Evolutionary conservation across 2,797 vertebrate genomes (phyloP), one percentile per base, ranked within the genome.

Genomic region (Brachyrhaphis roseni): DNA sequence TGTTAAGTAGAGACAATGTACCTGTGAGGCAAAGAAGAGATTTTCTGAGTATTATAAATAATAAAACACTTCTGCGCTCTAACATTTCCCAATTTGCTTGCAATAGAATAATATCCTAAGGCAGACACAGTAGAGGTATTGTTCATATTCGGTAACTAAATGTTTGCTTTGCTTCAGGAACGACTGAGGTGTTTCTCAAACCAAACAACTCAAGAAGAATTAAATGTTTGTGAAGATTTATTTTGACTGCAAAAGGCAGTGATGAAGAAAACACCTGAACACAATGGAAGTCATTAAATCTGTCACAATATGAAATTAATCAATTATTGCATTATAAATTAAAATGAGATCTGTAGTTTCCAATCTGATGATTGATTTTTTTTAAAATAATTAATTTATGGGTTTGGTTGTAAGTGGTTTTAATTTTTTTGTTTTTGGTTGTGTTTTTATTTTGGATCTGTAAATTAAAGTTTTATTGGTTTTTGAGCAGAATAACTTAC

Each of bases 61-160:
- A 47, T 76, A 47, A 36, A 76, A 64, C 12, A 23, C 12, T 36
- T 47, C 31, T 64, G 31, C 26, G 75, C 57, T 47, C 43, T 23
- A 36, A 47, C 43, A 36, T 34, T 64, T 41, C 6, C 12, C 23
- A 41, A 43, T 43, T 70, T 70, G 23, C 43, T 70, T 70, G 66
- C 66, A 13, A 43, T 70, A 70, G 66, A 70, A 70, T 68, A 68
- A 68, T 70, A 70, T n/a, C 66, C 66, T 43, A n/a, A 43, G 23
- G 66, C 39, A 70, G 66, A 23, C 23, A 3, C 23, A 41, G 43
- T 2, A 26, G 36, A 68, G 20, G n/a, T 4, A 23, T 70, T 70
- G 39, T 43, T 70, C 66, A 70, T n/a, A 43, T 43, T 70, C 43
- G 39, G 6, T n/a, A 70, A 13, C 36, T n/a, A 43, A 70, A 70